Evolutionary conservation across 2,888 invertebrate genomes (phyloP), one percentile per base, ranked within the genome.

Genomic region (Ceriagrion tenellum): DNA sequence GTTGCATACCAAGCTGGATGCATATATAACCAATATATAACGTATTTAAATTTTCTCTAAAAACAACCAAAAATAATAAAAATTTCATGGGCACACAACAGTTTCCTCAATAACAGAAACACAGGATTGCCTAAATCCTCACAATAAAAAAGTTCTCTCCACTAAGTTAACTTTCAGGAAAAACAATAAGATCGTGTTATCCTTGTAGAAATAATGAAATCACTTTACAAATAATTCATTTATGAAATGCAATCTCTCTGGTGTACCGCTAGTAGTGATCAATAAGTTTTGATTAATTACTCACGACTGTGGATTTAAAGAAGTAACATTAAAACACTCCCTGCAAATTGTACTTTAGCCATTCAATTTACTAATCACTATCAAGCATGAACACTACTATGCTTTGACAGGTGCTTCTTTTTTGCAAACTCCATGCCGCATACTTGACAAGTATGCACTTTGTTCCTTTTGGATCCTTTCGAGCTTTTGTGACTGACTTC

Each of bases 371-470:
- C 47, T 16, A 30, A 30, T 30, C 55, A n/a, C 12, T 88, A 23
- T 10, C 69, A 74, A 55, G 69, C 55, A 90, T 74, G 95, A 55
- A 35, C 30, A 18, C 90, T 30, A 47, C 20, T 91, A 74, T 95
- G 95, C 35, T 81, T 81, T 12, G 55, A 26, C 6, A 95, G 30
- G 35, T 90, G 90, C 20, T 56, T 90, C 69, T 91, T 90, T 47
- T 81, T 89, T 12, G 55, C 40, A 95, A 95, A 95, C 23, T 35
- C 69, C 23, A 55, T 74, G 6, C 95, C 95, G 63, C 95, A 95
- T 95, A 18, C 55, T 13, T 69, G 63, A 55, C 95, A 95, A 35
- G 91, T 47, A 74, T 90, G 74, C 23, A 90, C 69, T 56, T 91
- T 95, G 47, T 47, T 69, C 26, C 55, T 74, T 90, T 69, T 88